Conservation (phyloP, 2,113 vertebrate species). For the Fukomys damarensis region DNA sequence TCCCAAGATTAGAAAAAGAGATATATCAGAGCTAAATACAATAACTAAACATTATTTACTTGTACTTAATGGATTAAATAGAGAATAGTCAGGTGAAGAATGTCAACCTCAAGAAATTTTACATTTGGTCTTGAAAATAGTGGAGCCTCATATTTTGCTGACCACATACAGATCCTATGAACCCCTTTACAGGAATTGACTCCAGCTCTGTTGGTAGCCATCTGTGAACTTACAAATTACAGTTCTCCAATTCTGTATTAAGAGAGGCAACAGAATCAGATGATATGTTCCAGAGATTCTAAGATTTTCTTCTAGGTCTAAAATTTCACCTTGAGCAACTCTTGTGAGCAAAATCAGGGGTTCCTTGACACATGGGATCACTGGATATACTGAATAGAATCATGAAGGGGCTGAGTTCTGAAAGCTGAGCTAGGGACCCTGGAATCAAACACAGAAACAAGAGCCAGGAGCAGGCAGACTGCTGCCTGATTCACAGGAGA, state of each 20-base stretch:
- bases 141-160: slow-evolving; percentile 56
- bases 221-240: slow-evolving; percentile 19
- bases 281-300: neutral
- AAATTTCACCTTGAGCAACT: neutral
- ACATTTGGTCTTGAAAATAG: slow-evolving; percentile 60
- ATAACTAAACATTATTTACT: neutral
- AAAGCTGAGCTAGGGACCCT: neutral
- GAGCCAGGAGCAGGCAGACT: neutral
- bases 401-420: neutral
- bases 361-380: neutral
- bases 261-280: slow-evolving; percentile 3
- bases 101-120: slow-evolving; percentile 19
- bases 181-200: neutral
- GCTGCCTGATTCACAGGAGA: neutral
- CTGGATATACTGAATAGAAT: neutral
- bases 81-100: slow-evolving; percentile 29
- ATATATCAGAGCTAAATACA: neutral
- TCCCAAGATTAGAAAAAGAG: neutral
- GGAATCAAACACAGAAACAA: neutral
- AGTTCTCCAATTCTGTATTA: neutral
- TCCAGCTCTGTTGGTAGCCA: neutral
- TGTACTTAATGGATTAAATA: slow-evolving; percentile 11
- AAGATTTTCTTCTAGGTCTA: neutral
- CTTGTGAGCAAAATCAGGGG: neutral
- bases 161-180: neutral